Conservation (phyloP, 1,140 invertebrate genomes). For the Andrena cerasifolii region DNA sequence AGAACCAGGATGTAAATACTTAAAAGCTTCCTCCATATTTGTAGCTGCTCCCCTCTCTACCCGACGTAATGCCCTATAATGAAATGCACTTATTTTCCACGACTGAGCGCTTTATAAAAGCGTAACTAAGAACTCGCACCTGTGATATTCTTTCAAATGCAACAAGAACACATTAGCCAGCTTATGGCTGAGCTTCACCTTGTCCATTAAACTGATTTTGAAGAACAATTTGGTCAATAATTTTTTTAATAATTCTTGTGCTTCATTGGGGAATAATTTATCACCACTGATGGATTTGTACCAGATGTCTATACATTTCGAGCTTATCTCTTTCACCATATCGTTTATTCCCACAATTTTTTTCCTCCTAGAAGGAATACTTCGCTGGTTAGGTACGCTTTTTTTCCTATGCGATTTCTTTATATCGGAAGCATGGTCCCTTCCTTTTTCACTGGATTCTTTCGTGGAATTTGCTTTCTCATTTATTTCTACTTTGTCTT, state of each 20-base stretch:
- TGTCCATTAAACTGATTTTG: constrained; percentile 68
- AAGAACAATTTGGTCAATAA: constrained; percentile 67
- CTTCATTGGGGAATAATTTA: constrained; percentile 69
- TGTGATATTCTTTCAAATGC: constrained; percentile 78
- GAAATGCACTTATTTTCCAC: background rate
- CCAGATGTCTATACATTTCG: constrained; percentile 72
- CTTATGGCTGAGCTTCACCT: constrained; percentile 72
- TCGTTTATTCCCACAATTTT: constrained; percentile 52
- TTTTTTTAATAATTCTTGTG: constrained; percentile 65
- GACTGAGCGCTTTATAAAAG: constrained; percentile 17
- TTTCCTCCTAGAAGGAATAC: constrained; percentile 32
- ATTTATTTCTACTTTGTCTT: constrained; percentile 7
- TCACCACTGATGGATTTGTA: constrained; percentile 75
- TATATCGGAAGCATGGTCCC: background rate
- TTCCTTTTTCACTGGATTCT: constrained; percentile 8
- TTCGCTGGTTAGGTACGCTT: constrained; percentile 28
- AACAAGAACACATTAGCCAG: constrained; percentile 74
- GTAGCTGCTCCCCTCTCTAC: constrained; percentile 72
- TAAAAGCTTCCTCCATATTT: constrained; percentile 76
- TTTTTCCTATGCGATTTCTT: constrained; percentile 6
- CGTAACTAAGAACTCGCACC: constrained; percentile 51
- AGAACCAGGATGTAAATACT: constrained; percentile 79
- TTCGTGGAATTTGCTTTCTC: constrained; percentile 6
- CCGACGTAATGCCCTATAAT: constrained; percentile 71
- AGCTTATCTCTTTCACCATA: constrained; percentile 69